Conservation (phyloP, 1,140 invertebrate genomes). For the Chlorops oryzae region DNA sequence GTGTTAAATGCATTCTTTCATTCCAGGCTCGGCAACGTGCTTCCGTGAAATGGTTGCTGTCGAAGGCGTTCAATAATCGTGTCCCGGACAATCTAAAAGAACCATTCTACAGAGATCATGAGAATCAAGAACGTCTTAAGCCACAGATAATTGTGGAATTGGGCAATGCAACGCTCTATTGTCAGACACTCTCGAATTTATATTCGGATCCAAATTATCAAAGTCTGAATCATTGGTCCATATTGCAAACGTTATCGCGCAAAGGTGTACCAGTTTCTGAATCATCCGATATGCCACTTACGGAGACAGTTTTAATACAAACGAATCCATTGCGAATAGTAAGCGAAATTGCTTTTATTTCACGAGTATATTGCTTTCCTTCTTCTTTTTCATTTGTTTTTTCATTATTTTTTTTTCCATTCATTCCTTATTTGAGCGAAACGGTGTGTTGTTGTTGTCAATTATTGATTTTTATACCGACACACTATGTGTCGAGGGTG, state of each 20-base stretch:
- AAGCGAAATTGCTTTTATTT: conserved; percentile 42
- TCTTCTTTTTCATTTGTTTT: too few species aligned
- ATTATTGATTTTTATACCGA: too few species aligned
- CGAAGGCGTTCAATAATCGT: conserved; percentile 93
- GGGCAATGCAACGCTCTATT: conserved; percentile 94
- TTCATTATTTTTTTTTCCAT: too few species aligned
- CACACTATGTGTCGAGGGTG: too few species aligned
- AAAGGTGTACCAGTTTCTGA: conserved; percentile 86
- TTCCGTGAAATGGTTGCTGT: conserved; percentile 94
- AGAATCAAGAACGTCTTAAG: conserved; percentile 90
- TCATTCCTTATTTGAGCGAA: too few species aligned
- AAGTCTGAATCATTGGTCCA: conserved; percentile 90
- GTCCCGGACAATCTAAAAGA: conserved; percentile 89
- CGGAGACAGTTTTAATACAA: conserved; percentile 93
- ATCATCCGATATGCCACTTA: conserved; percentile 78
- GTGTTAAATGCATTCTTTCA: neutral
- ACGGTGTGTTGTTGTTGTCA: too few species aligned
- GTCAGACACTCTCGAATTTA: conserved; percentile 89
- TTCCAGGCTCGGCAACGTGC: conserved; percentile 92
- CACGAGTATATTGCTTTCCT: too few species aligned
- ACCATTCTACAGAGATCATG: conserved; percentile 92
- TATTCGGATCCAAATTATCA: conserved; percentile 95
- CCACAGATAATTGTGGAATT: conserved; percentile 86
- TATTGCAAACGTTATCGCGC: conserved; percentile 83
- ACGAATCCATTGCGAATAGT: conserved; percentile 93